Conservation (phyloP, 2,888 invertebrate species). For the Limnephilus marmoratus region DNA sequence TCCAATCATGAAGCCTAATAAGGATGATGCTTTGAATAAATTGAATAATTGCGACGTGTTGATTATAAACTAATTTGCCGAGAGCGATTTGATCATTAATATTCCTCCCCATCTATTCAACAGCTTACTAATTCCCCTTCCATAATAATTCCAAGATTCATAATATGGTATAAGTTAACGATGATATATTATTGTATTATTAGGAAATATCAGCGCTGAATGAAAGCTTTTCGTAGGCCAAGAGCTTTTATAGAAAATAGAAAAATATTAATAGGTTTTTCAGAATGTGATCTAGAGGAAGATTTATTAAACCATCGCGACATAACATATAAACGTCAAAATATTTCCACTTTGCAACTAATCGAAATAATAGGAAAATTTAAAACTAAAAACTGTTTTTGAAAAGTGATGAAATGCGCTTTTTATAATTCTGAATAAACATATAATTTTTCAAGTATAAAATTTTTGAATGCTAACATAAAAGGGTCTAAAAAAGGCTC, state of each 20-base stretch:
- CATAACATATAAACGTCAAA: no score
- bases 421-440: no score
- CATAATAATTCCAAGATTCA: background rate
- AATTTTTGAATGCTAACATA: no score
- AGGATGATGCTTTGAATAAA: background rate
- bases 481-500: no score
- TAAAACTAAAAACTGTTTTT: no score
- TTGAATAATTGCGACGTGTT: background rate
- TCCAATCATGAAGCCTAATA: background rate
- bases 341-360: no score
- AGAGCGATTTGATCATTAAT: background rate
- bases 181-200: background rate
- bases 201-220: background rate
- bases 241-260: background rate
- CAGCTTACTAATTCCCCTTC: background rate
- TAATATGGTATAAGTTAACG: background rate
- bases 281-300: background rate
- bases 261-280: background rate
- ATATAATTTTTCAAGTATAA: no score
- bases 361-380: no score
- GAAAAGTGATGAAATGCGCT: no score
- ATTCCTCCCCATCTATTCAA: background rate
- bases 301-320: background rate
- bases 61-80: background rate
- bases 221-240: background rate